Base-by-base conservation (phyloP, 1,140 invertebrate genomes). In the Cardiocondyla obscurior region DNA sequence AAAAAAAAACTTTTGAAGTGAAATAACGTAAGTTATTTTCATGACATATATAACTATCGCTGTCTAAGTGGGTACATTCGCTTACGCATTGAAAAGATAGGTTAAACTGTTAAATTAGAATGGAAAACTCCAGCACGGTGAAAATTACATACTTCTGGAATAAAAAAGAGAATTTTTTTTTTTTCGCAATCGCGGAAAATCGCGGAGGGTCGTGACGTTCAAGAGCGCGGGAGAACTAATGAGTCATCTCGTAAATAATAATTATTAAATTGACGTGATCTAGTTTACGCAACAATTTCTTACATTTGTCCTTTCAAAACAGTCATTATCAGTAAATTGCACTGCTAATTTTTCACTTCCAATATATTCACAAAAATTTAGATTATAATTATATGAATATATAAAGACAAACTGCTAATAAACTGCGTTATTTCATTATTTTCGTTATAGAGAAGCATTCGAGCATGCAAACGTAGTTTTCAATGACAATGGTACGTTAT, bases 401-500 rank as follows among this genome's bases (percentile, higher is more conserved):
- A 28, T 44, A 60, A 44, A 57, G 10, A 55, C 16, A 19, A 22
- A 76, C 22, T 19, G 10, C 5, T 76, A 76, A 76, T n/a, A n/a
- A n/a, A n/a, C n/a, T n/a, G n/a, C 3, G 46, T 46, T 14, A 49
- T 46, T 46, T 2, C 36, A 44, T 44, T 1, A 5, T 39, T 67
- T 4, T 42, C 3, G 25, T 86, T 94, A 14, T 88, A 97, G 97
- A 79, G 97, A 98, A 93, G 60, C 91, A 3, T 92, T 97, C 84
- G 95, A 96, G 7, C 97, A 98, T 87, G 93, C 95, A 14, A 95
- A 97, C 76, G 92, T 96, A 0, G 95, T 94, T 2, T 97, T 97
- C 88, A 97, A 97, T 90, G 94, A 95, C 0, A 98, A 97, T 89
- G 96, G 96, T 0, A 98, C 97, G 0, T 91, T 97, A 30, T 95